Percentiles rank a stretch among this genome's conserved stretches.
phyloP scores from a whole-genome alignment of 2,888 invertebrate genomes.

The Mellilla xanthometata region DNA sequence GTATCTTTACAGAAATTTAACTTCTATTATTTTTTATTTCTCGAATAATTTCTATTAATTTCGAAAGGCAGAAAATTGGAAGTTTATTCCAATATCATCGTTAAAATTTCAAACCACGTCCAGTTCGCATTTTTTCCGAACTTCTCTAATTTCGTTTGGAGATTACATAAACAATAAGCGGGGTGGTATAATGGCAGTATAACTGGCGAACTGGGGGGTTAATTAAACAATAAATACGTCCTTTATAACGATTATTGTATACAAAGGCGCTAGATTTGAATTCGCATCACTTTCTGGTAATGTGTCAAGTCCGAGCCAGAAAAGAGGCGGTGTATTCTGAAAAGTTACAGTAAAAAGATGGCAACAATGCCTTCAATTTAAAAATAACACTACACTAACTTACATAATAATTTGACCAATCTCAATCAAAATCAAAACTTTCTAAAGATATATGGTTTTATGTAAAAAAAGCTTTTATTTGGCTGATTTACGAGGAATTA shows the following conservation, averaged over 20 bases:
- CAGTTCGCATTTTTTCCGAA: slow-evolving; percentile 45
- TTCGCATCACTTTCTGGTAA: slow-evolving; percentile 79
- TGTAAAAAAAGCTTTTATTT: no score
- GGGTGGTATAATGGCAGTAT: slow-evolving; percentile 50
- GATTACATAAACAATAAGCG: slow-evolving; percentile 67
- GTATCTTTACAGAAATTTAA: no score
- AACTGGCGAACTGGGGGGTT: slow-evolving; percentile 60
- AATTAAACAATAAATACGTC: slow-evolving; percentile 81
- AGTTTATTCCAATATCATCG: slow-evolving; percentile 18
- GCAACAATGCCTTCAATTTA: no score
- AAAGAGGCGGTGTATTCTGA: slow-evolving; percentile 44
- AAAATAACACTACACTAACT: no score
- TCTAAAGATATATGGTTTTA: no score
- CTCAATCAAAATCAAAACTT: no score
- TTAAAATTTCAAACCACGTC: slow-evolving; percentile 31
- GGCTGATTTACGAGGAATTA: no score
- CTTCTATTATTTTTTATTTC: no score
- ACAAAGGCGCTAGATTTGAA: slow-evolving; percentile 75
- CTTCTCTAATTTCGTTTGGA: slow-evolving; percentile 59
- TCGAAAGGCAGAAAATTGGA: neutral
- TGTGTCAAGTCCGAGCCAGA: slow-evolving; percentile 63
- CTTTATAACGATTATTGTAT: slow-evolving; percentile 73
- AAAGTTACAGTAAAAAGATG: neutral
- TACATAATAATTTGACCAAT: no score
- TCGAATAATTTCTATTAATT: no score